phyloP scores from a whole-genome alignment of 2,888 invertebrate genomes.

The Lomographa bimaculata region DNA sequence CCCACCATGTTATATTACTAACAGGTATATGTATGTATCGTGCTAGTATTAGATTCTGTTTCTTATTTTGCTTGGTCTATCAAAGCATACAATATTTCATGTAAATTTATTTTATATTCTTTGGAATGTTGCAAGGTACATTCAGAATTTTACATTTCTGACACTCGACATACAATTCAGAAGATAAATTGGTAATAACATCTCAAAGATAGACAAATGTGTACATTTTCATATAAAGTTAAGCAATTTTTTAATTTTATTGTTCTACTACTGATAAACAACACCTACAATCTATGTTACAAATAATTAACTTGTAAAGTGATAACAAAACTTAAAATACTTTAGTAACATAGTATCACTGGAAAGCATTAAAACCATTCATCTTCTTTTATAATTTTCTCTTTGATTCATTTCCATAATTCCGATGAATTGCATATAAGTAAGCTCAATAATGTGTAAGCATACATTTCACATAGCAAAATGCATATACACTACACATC shows the following conservation, averaged over 20 bases:
- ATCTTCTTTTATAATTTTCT: too few species aligned
- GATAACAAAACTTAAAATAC: constrained; percentile 2
- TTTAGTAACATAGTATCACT: constrained; percentile 16
- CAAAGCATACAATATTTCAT: constrained; percentile 4
- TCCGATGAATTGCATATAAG: too few species aligned
- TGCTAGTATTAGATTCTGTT: too few species aligned
- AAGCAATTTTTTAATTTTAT: constrained; percentile 1
- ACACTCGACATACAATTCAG: constrained; percentile 10
- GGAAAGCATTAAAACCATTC: not conserved
- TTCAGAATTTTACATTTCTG: constrained; percentile 7
- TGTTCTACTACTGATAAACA: not conserved
- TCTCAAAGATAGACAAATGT: constrained; percentile 12
- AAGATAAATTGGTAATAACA: constrained; percentile 11
- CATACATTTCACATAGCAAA: too few species aligned
- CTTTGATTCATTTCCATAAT: too few species aligned
- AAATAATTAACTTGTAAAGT: constrained; percentile 10
- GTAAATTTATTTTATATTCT: constrained; percentile 4
- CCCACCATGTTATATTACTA: too few species aligned
- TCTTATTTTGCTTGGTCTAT: too few species aligned
- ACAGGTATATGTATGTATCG: too few species aligned
- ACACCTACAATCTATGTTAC: constrained; percentile 13
- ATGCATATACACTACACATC: too few species aligned
- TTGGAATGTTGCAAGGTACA: constrained; percentile 25
- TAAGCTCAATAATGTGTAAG: too few species aligned
- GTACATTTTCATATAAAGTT: constrained; percentile 12